Conservation (phyloP, 2,797 vertebrate species). For the Clarias fuscus region DNA sequence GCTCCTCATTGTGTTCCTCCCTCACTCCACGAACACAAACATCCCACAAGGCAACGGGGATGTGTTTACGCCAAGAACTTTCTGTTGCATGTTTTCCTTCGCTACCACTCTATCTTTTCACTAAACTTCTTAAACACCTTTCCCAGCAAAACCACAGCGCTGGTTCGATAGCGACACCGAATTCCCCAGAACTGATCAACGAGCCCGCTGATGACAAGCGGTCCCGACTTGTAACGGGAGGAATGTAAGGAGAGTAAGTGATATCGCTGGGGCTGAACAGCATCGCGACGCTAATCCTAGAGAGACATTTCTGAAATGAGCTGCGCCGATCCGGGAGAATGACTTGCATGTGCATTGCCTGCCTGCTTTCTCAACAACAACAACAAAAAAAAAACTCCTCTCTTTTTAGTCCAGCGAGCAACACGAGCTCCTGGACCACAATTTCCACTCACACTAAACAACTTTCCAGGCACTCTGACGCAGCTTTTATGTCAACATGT, state of each 20-base stretch:
- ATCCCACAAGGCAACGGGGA: conserved; percentile 25
- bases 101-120: background rate
- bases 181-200: background rate
- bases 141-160: background rate
- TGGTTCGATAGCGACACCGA: background rate
- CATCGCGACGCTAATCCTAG: conserved; percentile 47
- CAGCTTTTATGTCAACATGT: background rate
- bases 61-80: background rate
- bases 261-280: conserved; percentile 28
- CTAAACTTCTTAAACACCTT: background rate
- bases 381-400: conserved; percentile 19
- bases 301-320: conserved; percentile 52
- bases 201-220: conserved; percentile 7
- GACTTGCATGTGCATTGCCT: conserved; percentile 47
- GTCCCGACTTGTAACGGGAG: background rate
- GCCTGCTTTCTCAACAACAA: conserved; percentile 8
- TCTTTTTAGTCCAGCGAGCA: conserved; percentile 49
- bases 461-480: conserved; percentile 36
- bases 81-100: background rate
- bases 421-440: conserved; percentile 49
- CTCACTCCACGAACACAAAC: conserved; percentile 54
- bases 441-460: conserved; percentile 40
- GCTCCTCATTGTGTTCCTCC: conserved; percentile 39
- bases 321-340: conserved; percentile 45
- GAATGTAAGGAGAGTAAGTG: conserved; percentile 43